A percentile compares a stretch with the other conserved stretches of the same genome.
Evolutionary conservation across 2,113 vertebrate genomes (phyloP).

Genomic region (Vireo altiloquus): DNA sequence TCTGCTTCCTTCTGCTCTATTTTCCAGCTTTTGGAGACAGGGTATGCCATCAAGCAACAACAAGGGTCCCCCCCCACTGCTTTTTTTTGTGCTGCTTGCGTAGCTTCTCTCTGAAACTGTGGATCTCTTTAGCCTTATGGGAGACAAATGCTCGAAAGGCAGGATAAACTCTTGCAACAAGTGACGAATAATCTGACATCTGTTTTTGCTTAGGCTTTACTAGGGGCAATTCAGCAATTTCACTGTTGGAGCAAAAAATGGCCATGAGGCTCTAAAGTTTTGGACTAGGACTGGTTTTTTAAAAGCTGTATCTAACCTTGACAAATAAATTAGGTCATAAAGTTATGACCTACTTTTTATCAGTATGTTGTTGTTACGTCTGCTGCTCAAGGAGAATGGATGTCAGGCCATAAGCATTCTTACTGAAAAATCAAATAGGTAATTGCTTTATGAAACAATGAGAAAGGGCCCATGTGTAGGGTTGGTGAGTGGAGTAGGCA

Average conservation of each 20-base stretch:
- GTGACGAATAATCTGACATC: not conserved
- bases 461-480: not conserved
- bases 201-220: not conserved
- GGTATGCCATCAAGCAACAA: not conserved
- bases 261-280: not conserved
- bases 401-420: not conserved
- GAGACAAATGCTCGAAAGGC: not conserved
- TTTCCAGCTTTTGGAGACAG: not conserved
- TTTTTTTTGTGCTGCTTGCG: not conserved
- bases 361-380: not conserved
- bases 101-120: not conserved
- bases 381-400: conserved; percentile 20
- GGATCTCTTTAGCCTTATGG: not conserved
- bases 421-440: not conserved
- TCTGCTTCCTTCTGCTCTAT: not conserved
- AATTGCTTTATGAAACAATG: not conserved
- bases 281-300: not conserved
- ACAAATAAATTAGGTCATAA: not conserved
- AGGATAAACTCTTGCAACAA: not conserved
- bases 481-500: not conserved
- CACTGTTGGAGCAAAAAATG: not conserved
- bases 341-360: conserved; percentile 17
- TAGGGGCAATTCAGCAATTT: not conserved
- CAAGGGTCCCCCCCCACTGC: not conserved
- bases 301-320: not conserved